Evolutionary conservation across 2,797 vertebrate genomes (phyloP).

Genomic region (Premnoplex brunnescens): DNA sequence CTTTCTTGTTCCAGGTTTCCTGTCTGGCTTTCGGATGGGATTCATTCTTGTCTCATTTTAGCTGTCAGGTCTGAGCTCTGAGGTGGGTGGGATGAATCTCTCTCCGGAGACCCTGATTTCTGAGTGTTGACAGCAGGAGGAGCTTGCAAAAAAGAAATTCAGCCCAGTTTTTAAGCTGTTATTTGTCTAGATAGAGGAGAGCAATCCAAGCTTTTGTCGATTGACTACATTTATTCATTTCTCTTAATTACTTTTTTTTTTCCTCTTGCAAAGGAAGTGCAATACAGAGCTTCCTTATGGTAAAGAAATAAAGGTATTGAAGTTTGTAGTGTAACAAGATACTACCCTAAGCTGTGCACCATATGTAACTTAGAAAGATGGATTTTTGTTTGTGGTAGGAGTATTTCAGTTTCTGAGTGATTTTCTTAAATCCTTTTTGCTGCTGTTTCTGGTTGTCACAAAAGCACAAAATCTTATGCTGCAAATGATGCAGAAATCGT

Average conservation of each 20-base stretch:
- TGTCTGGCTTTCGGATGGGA: neutral
- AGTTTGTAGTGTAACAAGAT: neutral
- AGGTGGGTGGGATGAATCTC: slow-evolving; percentile 57
- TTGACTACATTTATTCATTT: neutral
- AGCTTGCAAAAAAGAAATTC: neutral
- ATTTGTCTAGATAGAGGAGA: neutral
- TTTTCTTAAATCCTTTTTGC: slow-evolving; percentile 24
- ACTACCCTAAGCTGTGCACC: neutral
- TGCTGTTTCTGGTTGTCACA: slow-evolving; percentile 17
- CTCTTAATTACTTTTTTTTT: neutral
- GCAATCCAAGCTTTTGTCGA: neutral
- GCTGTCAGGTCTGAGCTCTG: slow-evolving; percentile 30
- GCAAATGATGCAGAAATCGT: slow-evolving; percentile 50
- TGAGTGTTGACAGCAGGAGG: slow-evolving; percentile 58
- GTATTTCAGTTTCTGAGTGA: neutral
- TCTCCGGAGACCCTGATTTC: slow-evolving; percentile 22
- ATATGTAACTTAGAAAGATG: neutral
- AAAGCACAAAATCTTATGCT: neutral
- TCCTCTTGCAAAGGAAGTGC: neutral
- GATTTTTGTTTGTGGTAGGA: neutral
- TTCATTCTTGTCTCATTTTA: slow-evolving; percentile 21
- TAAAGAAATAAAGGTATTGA: slow-evolving; percentile 24
- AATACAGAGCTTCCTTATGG: neutral
- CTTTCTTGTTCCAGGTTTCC: slow-evolving; percentile 25
- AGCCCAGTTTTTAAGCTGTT: neutral